Conservation (phyloP, 2,113 vertebrate genomes). For the Blennius ocellaris region DNA sequence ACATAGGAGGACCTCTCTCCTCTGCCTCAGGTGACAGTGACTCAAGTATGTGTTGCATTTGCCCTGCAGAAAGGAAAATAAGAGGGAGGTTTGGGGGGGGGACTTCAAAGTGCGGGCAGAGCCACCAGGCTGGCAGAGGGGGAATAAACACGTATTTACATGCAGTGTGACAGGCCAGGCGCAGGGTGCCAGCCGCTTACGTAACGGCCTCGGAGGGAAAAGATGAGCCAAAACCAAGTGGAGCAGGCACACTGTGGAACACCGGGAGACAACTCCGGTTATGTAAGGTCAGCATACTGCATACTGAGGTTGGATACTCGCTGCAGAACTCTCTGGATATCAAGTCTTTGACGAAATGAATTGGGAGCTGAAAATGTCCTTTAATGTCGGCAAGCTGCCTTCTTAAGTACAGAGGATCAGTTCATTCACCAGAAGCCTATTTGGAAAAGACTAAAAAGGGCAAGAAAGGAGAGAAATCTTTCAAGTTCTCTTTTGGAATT, state of each 20-base stretch:
- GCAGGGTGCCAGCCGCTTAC: slow-evolving; percentile 51
- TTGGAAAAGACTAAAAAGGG: no score
- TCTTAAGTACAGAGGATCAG: no score
- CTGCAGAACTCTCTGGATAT: no score
- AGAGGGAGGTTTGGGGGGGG: no score
- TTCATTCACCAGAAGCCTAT: no score
- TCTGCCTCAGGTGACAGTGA: slow-evolving; percentile 49
- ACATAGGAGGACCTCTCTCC: slow-evolving; percentile 65
- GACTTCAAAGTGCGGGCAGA: no score
- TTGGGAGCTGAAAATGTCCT: no score
- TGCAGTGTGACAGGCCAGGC: slow-evolving; percentile 36
- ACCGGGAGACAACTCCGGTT: slow-evolving; percentile 41
- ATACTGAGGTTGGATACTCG: background rate
- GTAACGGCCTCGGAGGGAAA: slow-evolving; percentile 56
- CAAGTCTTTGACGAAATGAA: no score
- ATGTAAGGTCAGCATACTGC: slow-evolving; percentile 29
- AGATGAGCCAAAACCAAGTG: slow-evolving; percentile 47
- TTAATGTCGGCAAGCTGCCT: no score
- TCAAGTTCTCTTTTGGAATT: no score
- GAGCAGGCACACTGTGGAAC: slow-evolving; percentile 32
- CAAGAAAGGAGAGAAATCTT: no score
- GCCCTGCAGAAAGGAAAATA: slow-evolving; percentile 29
- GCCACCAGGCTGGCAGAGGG: slow-evolving; percentile 16
- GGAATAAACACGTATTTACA: slow-evolving; percentile 55
- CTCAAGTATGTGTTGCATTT: slow-evolving; percentile 34